Evolutionary conservation across 2,797 vertebrate genomes (phyloP).

Genomic region (Halcyon smyrnensis): DNA sequence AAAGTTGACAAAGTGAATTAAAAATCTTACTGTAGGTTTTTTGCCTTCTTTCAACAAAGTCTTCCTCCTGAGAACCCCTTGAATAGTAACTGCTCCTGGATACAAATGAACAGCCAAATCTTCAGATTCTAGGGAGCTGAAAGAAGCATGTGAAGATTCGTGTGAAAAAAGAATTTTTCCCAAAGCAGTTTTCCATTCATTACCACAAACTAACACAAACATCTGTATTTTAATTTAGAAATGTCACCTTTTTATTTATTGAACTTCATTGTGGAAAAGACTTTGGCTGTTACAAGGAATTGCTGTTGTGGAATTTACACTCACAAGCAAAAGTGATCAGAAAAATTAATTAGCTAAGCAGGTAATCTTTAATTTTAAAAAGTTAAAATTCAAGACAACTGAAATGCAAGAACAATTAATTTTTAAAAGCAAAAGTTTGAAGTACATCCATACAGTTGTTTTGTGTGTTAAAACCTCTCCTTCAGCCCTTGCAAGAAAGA

Average conservation of each 20-base stretch:
- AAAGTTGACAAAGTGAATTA: background rate
- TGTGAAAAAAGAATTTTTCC: conserved; percentile 6
- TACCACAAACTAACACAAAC: conserved; percentile 44
- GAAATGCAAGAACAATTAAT: conserved; percentile 51
- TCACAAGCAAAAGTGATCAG: conserved; percentile 53
- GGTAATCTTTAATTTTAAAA: conserved; percentile 41
- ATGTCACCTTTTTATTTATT: conserved; percentile 22
- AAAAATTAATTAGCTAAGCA: conserved; percentile 66
- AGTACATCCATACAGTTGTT: conserved; percentile 18
- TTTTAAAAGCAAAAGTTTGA: conserved; percentile 17
- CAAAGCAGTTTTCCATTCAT: background rate
- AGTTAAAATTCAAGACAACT: conserved; percentile 15
- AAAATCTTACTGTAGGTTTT: conserved; percentile 92
- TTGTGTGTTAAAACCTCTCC: conserved; percentile 28
- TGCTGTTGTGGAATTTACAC: conserved; percentile 56
- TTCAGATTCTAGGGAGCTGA: conserved; percentile 94
- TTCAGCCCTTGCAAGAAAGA: conserved; percentile 56
- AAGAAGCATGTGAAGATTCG: conserved; percentile 44
- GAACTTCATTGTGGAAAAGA: conserved; percentile 49
- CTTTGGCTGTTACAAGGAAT: conserved; percentile 29
- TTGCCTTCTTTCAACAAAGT: conserved; percentile 98
- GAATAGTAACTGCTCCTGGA: conserved; percentile 93
- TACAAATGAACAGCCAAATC: conserved; percentile 96
- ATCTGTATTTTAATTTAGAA: conserved; percentile 39
- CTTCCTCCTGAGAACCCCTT: conserved; percentile 95